phyloP scores from a whole-genome alignment of 2,888 invertebrate genomes.

The Chironomus riparius region DNA sequence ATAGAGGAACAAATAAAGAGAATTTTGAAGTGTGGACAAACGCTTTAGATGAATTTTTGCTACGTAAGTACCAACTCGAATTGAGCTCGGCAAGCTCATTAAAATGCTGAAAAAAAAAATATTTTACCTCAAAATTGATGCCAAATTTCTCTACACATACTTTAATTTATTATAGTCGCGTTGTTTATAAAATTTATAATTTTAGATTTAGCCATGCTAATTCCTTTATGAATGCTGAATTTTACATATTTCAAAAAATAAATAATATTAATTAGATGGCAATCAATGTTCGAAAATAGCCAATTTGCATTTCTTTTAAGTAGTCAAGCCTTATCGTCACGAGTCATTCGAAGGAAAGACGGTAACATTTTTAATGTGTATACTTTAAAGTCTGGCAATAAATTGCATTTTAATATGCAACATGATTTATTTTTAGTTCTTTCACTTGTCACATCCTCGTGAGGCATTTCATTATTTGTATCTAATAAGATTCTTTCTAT shows the following conservation, averaged over 20 bases:
- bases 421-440: not conserved
- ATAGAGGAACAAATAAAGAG: constrained; percentile 67
- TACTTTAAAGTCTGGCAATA: not conserved
- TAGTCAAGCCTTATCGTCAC: too few species aligned
- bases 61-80: constrained; percentile 49
- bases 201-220: not conserved
- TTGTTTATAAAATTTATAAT: too few species aligned
- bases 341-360: too few species aligned
- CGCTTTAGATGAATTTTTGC: constrained; percentile 63
- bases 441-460: not conserved
- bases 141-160: not conserved
- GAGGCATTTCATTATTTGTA: too few species aligned
- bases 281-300: too few species aligned
- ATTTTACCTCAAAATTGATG: not conserved
- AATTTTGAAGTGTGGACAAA: constrained; percentile 74
- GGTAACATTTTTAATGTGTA: not conserved
- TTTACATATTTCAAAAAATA: too few species aligned
- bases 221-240: not conserved
- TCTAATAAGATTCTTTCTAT: too few species aligned
- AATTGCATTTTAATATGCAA: constrained; percentile 15
- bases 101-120: not conserved
- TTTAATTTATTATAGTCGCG: too few species aligned
- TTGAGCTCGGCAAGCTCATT: not conserved
- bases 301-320: too few species aligned
- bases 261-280: too few species aligned